Percentiles rank a stretch among this genome's conserved stretches.
Conservation (phyloP, 2,113 vertebrate species). For the Halichoerus grypus region DNA sequence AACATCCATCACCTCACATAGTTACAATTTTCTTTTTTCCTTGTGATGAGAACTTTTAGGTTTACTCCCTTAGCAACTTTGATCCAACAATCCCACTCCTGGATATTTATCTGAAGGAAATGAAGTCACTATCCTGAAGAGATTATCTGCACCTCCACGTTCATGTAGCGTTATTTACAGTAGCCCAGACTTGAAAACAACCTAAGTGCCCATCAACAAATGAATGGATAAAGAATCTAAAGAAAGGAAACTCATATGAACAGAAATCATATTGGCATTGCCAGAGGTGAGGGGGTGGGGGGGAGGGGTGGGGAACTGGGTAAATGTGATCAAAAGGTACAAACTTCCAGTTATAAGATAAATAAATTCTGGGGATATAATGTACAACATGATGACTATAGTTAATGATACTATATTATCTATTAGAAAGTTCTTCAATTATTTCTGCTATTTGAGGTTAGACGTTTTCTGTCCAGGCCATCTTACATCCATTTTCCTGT, state of each 20-base stretch:
- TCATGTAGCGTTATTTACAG: not conserved
- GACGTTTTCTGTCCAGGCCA: not conserved
- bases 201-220: not conserved
- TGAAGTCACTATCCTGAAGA: not conserved
- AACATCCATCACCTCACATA: not conserved
- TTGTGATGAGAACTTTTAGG: not conserved
- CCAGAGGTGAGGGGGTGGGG: not conserved
- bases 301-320: accelerated
- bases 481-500: not conserved
- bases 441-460: not conserved
- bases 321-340: not conserved
- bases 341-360: not conserved
- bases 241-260: not conserved
- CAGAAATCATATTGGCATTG: not conserved
- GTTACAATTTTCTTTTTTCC: not conserved
- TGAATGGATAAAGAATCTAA: not conserved
- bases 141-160: not conserved
- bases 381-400: not conserved
- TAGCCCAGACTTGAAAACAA: not conserved
- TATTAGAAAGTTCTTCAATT: not conserved
- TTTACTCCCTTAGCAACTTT: not conserved
- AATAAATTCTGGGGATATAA: not conserved
- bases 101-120: not conserved
- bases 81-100: not conserved
- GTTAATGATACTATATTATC: not conserved